phyloP scores from a whole-genome alignment of 1,140 invertebrate genomes.

The Sycophaga agraensis region DNA sequence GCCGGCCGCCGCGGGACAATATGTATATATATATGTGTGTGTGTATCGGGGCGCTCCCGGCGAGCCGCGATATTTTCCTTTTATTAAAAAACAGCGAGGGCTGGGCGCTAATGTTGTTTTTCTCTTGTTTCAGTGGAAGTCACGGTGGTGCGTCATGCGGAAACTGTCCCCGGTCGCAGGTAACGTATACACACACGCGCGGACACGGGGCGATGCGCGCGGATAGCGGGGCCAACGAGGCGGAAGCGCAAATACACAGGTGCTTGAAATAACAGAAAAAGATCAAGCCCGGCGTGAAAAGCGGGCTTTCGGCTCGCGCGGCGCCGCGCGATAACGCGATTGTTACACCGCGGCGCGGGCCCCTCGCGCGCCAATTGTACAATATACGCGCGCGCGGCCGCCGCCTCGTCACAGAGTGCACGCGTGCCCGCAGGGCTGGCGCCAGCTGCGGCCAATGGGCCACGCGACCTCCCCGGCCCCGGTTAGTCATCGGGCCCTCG shows the following conservation, averaged over 20 bases:
- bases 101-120: no score
- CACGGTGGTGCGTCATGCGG: conserved; percentile 78
- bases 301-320: conserved; percentile 4
- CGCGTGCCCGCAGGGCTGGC: background rate
- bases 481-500: background rate
- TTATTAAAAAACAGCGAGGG: no score
- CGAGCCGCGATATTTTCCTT: no score
- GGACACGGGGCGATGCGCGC: no score
- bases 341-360: no score
- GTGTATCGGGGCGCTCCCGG: no score
- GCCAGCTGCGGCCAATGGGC: conserved; percentile 5
- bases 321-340: no score
- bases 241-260: conserved; percentile 14
- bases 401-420: background rate
- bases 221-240: no score
- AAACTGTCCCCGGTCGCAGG: conserved; percentile 82
- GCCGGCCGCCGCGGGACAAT: no score
- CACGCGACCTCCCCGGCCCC: background rate
- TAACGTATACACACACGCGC: conserved; percentile 54
- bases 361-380: background rate
- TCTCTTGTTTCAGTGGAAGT: conserved; percentile 74
- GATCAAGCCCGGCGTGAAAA: conserved; percentile 5
- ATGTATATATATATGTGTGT: no score
- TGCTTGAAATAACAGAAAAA: conserved; percentile 17
- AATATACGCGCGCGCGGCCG: no score